Conservation (phyloP, 2,797 vertebrate species). For the Mus minutoides region DNA sequence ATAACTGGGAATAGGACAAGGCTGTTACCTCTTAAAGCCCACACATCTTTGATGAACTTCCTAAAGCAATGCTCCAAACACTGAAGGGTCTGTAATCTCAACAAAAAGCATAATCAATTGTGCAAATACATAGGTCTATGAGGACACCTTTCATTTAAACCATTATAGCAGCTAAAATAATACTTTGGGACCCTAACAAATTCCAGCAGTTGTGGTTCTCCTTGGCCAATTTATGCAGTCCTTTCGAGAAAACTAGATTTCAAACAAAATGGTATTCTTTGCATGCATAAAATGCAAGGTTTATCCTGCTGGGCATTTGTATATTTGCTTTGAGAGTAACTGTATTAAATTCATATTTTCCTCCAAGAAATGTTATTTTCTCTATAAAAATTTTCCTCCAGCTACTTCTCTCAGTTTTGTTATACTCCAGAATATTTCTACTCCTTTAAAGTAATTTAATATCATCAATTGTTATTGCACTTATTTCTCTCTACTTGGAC, state of each 20-base stretch:
- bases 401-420: background rate
- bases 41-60: background rate
- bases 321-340: background rate
- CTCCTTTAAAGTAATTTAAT: background rate
- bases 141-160: background rate
- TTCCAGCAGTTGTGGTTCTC: background rate
- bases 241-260: background rate
- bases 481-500: background rate
- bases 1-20: background rate
- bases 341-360: constrained; percentile 11
- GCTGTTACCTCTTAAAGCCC: background rate
- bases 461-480: background rate
- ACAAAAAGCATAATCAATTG: background rate
- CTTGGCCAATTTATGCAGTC: background rate
- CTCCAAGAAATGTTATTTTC: background rate
- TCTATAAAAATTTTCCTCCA: background rate
- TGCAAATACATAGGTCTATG: background rate
- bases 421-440: background rate
- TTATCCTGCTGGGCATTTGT: background rate
- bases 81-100: background rate
- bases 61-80: background rate
- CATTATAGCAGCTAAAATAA: background rate
- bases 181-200: background rate
- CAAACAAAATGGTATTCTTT: background rate
- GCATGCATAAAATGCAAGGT: background rate